Percentiles rank a stretch among this genome's conserved stretches.
These are phyloP conservation scores for Fissipunctia ypsillon DNA, from an alignment of 2,888 invertebrate genomes.

Conservation along the genomic window DNA sequence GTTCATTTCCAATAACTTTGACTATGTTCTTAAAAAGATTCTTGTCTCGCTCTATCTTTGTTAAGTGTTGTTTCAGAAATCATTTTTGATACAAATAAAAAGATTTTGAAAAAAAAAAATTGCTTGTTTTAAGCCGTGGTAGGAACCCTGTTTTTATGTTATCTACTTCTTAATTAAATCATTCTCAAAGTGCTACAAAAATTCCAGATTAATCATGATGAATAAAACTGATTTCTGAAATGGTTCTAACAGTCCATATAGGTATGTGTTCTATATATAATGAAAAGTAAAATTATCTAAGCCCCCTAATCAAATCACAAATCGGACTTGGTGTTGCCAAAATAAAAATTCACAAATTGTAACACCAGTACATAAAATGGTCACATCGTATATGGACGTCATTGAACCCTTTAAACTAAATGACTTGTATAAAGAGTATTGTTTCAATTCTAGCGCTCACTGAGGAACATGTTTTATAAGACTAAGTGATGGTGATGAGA, in stretches of 20 bases:
- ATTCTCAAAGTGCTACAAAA: background rate
- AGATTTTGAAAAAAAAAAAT: background rate
- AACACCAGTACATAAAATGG: slow-evolving; percentile 16
- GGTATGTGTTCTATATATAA: slow-evolving; percentile 25
- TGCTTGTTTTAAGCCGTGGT: background rate
- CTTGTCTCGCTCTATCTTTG: slow-evolving; percentile 35
- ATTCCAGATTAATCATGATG: background rate
- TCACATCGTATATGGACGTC: slow-evolving; percentile 50
- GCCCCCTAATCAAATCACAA: slow-evolving; percentile 24
- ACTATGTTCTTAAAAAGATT: slow-evolving; percentile 41
- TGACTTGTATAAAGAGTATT: slow-evolving; percentile 72
- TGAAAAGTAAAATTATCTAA: background rate
- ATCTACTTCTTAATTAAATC: no score
- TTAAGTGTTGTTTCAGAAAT: slow-evolving; percentile 56
- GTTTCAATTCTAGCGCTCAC: slow-evolving; percentile 89
- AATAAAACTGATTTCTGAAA: slow-evolving; percentile 51
- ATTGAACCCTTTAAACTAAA: slow-evolving; percentile 60
- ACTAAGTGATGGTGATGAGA: slow-evolving; percentile 85
- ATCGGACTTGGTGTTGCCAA: slow-evolving; percentile 26
- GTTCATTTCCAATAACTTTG: slow-evolving; percentile 31
- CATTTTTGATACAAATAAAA: slow-evolving; percentile 24
- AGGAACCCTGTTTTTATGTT: no score
- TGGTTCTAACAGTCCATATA: slow-evolving; percentile 52
- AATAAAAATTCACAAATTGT: background rate
- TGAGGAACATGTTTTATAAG: slow-evolving; percentile 85